Evolutionary conservation across 2,888 invertebrate genomes (phyloP).

Genomic region (Epinotia nisella): DNA sequence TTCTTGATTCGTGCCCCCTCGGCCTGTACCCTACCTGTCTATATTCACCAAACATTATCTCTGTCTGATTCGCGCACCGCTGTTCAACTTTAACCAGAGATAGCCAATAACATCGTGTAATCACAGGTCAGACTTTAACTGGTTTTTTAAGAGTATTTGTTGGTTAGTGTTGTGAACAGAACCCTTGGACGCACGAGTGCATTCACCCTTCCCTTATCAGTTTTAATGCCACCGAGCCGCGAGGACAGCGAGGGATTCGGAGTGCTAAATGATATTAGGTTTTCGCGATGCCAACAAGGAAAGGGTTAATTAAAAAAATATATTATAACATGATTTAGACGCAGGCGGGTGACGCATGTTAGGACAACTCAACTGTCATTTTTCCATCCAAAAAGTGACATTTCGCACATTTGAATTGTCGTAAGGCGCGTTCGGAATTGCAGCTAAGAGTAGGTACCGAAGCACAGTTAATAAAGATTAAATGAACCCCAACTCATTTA

Average conservation of each 20-base stretch:
- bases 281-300: background rate
- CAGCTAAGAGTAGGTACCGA: too few relatives aligned
- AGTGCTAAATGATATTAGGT: constrained; percentile 64
- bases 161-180: background rate
- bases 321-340: too few relatives aligned
- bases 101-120: background rate
- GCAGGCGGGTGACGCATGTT: too few relatives aligned
- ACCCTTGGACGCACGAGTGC: constrained; percentile 80
- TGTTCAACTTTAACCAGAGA: background rate
- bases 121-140: background rate
- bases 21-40: constrained; percentile 61
- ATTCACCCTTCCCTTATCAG: constrained; percentile 83
- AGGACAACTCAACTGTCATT: too few relatives aligned
- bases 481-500: background rate
- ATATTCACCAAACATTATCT: background rate
- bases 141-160: background rate
- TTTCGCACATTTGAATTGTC: too few relatives aligned
- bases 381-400: too few relatives aligned
- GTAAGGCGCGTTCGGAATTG: too few relatives aligned
- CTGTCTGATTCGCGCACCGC: background rate
- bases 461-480: background rate
- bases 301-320: background rate
- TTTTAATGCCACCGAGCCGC: constrained; percentile 70
- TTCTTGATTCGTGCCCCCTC: constrained; percentile 65
- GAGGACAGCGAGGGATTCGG: constrained; percentile 67